Base-by-base conservation (phyloP, 1,140 invertebrate species). In the Drosophila santomea region DNA sequence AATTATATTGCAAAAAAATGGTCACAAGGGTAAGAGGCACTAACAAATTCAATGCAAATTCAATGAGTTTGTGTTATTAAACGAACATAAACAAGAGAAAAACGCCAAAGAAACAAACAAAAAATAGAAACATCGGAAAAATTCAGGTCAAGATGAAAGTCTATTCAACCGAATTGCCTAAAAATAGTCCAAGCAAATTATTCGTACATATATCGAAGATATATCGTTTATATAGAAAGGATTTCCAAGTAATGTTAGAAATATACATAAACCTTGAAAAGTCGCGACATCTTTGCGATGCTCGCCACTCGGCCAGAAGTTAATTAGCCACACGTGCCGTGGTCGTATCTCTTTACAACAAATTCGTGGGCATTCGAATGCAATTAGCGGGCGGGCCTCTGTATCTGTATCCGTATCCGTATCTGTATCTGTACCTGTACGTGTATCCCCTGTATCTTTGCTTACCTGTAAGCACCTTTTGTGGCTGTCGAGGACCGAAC, bases 71-170 rank as follows among this genome's bases (percentile, higher is more conserved):
- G 43, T 58, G 50, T 69, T 71, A 71, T 57, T 57, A 71, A 71
- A 57, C 25, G 25, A n/a, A 69, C 41, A 57, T 66, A 67, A 67
- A 67, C 44, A 23, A 28, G 17, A 59, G 36, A 36, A 48, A 64
- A 4, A 20, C 41, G 35, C 28, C 32, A 32, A 45, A 43, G 14
- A 41, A 58, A 12, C 8, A 11, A 23, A 38, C 25, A 47, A 39
- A 68, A 57, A 69, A 57, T 38, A 69, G 62, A 62, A 56, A 50
- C 51, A 71, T 55, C 41, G 62, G 15, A n/a, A 38, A 71, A 71
- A 72, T 72, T 72, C 68, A 72, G 68, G 68, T 72, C 68, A 72
- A 71, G 68, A 58, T 72, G 68, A 58, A 71, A 72, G 68, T 72
- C 66, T 72, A 72, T 72, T 72, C 68, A 72, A 71, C 64, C 28